Conservation (phyloP, 2,888 invertebrate genomes). For the Temnothorax rugatulus region DNA sequence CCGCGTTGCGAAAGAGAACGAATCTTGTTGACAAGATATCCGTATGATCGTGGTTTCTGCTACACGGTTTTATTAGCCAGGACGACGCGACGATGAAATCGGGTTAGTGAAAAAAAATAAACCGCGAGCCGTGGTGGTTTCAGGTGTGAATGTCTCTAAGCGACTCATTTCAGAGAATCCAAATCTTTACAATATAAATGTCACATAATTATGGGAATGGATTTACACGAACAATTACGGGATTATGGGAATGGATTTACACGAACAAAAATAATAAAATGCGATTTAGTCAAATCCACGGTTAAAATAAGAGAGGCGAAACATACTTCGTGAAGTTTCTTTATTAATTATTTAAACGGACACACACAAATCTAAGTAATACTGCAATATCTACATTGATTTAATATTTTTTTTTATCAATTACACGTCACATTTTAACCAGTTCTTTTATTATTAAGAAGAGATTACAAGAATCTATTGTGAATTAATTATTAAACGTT, state of each 20-base stretch:
- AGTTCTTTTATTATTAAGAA: not conserved
- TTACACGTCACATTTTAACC: not conserved
- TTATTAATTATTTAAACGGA: constrained; percentile 16
- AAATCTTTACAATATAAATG: not conserved
- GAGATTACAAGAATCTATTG: not conserved
- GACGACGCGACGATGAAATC: constrained; percentile 12
- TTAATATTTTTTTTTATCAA: not conserved
- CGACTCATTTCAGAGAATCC: not conserved
- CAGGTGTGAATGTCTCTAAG: not conserved
- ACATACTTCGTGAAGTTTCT: not conserved
- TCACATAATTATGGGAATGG: not conserved
- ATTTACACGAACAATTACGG: too few species aligned
- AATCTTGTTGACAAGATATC: constrained; percentile 17
- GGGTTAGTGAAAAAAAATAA: constrained; percentile 23
- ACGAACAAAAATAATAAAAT: not conserved
- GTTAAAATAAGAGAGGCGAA: not conserved
- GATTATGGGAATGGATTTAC: not conserved
- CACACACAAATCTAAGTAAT: not conserved
- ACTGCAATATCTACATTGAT: not conserved
- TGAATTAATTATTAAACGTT: not conserved
- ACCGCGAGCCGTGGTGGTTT: not conserved
- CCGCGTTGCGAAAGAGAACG: not conserved
- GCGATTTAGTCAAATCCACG: not conserved
- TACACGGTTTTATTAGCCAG: constrained; percentile 6
- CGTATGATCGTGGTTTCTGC: not conserved